Percentiles rank a stretch among this genome's conserved stretches.
Conservation (phyloP, 1,140 invertebrate species). For the Bombus terrestris region DNA sequence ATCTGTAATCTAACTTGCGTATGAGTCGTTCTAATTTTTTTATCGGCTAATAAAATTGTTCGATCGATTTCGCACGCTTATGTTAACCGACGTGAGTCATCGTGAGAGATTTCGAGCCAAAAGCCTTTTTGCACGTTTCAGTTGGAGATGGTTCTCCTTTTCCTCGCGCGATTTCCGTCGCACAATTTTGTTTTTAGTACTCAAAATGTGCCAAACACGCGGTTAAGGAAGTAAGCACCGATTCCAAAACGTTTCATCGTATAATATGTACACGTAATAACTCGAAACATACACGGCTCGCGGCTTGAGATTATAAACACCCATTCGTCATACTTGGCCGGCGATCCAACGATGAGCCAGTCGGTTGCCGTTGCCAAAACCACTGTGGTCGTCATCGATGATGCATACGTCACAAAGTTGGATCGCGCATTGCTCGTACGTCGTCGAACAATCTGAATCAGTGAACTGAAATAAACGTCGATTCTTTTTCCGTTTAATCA, state of each 20-base stretch:
- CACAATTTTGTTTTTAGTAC: background rate
- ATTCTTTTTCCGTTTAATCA: background rate
- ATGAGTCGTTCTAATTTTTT: background rate
- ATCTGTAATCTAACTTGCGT: background rate
- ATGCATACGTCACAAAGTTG: background rate
- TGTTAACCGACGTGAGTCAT: background rate
- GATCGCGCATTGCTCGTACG: background rate
- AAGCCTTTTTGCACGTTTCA: background rate
- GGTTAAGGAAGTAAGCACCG: background rate
- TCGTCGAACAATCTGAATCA: conserved; percentile 15
- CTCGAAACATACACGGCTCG: background rate
- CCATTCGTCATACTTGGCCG: conserved; percentile 34
- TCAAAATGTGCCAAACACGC: background rate
- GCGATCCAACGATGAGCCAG: conserved; percentile 16
- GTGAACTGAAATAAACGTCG: conserved; percentile 24
- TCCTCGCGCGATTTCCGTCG: background rate
- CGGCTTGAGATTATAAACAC: background rate
- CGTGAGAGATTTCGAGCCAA: background rate
- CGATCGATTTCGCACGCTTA: background rate
- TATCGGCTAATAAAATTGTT: background rate
- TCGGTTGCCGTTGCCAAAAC: background rate
- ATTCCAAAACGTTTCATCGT: background rate
- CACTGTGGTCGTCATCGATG: conserved; percentile 37
- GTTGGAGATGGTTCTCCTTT: background rate
- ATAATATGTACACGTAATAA: background rate